phyloP scores from a whole-genome alignment of 2,888 invertebrate genomes.

The Cantharis nigra region DNA sequence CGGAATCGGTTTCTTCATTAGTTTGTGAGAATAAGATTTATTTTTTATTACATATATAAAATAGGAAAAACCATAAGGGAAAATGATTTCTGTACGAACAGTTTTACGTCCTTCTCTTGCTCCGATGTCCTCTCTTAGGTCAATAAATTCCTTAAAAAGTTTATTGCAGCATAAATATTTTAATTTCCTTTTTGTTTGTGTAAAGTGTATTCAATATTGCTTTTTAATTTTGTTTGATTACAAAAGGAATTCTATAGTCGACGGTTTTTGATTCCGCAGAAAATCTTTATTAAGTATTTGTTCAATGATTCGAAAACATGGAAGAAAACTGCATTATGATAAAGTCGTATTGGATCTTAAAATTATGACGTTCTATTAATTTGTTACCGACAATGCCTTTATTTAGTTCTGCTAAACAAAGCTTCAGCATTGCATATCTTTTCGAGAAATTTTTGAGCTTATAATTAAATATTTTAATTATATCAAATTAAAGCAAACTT shows the following conservation, averaged over 20 bases:
- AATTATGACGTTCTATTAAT: constrained; percentile 23
- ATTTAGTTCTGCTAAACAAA: constrained; percentile 16
- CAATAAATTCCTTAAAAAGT: not conserved
- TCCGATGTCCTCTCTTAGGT: not conserved
- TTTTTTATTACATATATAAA: constrained; percentile 15
- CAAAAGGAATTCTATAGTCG: not conserved
- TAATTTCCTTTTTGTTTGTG: not conserved
- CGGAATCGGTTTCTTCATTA: constrained; percentile 22
- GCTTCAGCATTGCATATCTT: constrained; percentile 21
- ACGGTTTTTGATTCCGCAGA: constrained; percentile 1
- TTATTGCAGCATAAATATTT: not conserved
- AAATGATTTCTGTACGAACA: not conserved
- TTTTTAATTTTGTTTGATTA: not conserved
- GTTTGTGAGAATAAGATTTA: constrained; percentile 18
- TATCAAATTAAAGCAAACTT: constrained; percentile 36
- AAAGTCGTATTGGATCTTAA: constrained; percentile 19
- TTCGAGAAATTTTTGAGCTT: constrained; percentile 37
- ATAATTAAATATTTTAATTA: constrained; percentile 46
- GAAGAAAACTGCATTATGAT: constrained; percentile 19
- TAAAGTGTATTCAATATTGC: not conserved
- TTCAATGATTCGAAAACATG: constrained; percentile 29
- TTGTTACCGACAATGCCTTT: constrained; percentile 18
- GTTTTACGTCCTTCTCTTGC: not conserved
- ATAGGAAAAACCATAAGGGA: constrained; percentile 8
- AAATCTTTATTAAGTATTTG: constrained; percentile 36